Base-by-base conservation (phyloP, 2,888 invertebrate species). In the Entomobrya multifasciata region DNA sequence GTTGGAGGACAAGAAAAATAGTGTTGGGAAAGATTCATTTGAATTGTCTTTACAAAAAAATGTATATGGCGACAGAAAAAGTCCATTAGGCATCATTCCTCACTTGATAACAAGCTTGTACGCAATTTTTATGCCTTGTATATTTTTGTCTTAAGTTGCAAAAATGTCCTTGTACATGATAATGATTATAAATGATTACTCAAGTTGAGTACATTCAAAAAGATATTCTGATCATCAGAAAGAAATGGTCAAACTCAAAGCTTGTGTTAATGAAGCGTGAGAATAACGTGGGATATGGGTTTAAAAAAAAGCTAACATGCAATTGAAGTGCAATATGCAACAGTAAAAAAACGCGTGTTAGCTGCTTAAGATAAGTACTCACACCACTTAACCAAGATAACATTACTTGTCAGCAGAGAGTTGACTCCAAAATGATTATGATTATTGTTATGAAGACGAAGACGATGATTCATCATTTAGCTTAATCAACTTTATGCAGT, bases 241-340 rank as follows among this genome's bases (percentile, higher is more conserved):
- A 20, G 27, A 30, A 62, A 27, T 13, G 11, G n/a, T 20, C n/a
- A 57, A 11, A 11, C 30, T 57, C 41, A 81, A 57, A 41, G 81
- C 27, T 57, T 83, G 76, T 76, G 83, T 77, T 83, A 77, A 83
- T 83, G 83, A 83, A 83, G 83, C 83, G 83, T 83, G 83, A 77
- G 83, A 83, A 76, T 52, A 76, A 65, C 77, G 83, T 83, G 83
- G 77, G 83, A 83, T 20, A 83, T 30, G 77, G 41, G 20, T n/a
- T 13, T 55, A 20, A 55, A 55, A 22, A 17, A 55, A n/a, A n/a
- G n/a, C n/a, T n/a, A n/a, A n/a, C n/a, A n/a, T n/a, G n/a, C n/a
- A n/a, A n/a, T n/a, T n/a, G n/a, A n/a, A n/a, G n/a, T n/a, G n/a
- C n/a, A n/a, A n/a, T n/a, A n/a, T n/a, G n/a, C n/a, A n/a, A n/a